These are phyloP conservation scores for Drosophila setifemur DNA, from an alignment of 1,140 invertebrate genomes.

Conservation along the genomic window DNA sequence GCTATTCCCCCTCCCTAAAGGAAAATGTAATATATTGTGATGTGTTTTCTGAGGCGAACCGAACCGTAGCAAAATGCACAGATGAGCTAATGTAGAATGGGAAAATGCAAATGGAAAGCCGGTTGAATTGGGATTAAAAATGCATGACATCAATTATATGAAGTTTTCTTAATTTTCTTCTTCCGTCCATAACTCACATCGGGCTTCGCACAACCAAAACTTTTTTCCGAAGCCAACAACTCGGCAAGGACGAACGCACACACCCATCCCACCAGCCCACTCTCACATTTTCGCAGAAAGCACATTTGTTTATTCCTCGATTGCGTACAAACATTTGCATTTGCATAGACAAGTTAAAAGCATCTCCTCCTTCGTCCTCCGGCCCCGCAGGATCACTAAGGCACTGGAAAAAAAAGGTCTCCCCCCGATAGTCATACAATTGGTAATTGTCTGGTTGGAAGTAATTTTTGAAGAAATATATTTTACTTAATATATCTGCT, in stretches of 20 bases:
- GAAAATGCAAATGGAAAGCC: slow-evolving; percentile 35
- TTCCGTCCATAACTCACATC: slow-evolving; percentile 67
- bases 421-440: not conserved
- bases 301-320: slow-evolving; percentile 75
- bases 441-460: too few species aligned
- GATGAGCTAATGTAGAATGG: not conserved
- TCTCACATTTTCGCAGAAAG: slow-evolving; percentile 18
- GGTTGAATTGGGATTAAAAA: slow-evolving; percentile 53
- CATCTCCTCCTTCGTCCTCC: slow-evolving; percentile 27
- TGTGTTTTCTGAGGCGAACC: slow-evolving; percentile 5
- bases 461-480: too few species aligned
- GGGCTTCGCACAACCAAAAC: slow-evolving; percentile 44
- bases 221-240: slow-evolving; percentile 45
- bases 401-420: not conserved
- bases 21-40: slow-evolving; percentile 3
- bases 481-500: too few species aligned
- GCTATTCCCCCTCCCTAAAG: not conserved
- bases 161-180: slow-evolving; percentile 73
- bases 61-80: not conserved
- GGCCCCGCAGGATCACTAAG: not conserved
- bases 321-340: slow-evolving; percentile 77
- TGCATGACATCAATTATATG: slow-evolving; percentile 78
- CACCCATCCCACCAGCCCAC: too few species aligned
- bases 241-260: slow-evolving; percentile 43
- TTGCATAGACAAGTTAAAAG: slow-evolving; percentile 76